A percentile compares a stretch with the other conserved stretches of the same genome.
Conservation (phyloP, 2,113 vertebrate species). For the Tragulus kanchil region DNA sequence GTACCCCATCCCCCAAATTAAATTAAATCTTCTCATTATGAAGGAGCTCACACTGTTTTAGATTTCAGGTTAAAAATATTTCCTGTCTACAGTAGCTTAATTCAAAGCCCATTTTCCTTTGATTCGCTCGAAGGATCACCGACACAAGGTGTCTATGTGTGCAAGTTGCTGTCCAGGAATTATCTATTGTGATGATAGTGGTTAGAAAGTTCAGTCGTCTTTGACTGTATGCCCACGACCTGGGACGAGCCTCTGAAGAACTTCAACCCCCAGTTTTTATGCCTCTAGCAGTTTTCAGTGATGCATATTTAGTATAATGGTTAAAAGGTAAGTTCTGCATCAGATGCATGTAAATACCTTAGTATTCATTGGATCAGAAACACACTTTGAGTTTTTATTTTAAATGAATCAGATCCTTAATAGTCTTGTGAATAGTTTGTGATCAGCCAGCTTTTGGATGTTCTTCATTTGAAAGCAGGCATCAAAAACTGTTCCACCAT, state of each 20-base stretch:
- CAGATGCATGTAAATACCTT: neutral
- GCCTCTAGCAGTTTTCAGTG: neutral
- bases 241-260: neutral
- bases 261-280: neutral
- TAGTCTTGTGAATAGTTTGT: conserved; percentile 25
- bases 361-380: conserved; percentile 12
- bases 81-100: neutral
- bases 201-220: conserved; percentile 16
- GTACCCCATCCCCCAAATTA: neutral
- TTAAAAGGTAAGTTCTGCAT: neutral
- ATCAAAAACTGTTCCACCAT: neutral
- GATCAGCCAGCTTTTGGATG: neutral
- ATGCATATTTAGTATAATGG: neutral
- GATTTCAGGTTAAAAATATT: conserved; percentile 44
- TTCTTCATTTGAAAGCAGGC: conserved; percentile 16
- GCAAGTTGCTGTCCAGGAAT: neutral
- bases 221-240: neutral
- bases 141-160: neutral
- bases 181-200: neutral
- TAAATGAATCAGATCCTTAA: neutral
- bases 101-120: conserved; percentile 29
- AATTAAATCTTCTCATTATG: conserved; percentile 41
- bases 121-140: neutral
- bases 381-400: neutral
- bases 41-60: neutral